Evolutionary conservation across 2,113 vertebrate genomes (phyloP).

Genomic region (Dascyllus trimaculatus): DNA sequence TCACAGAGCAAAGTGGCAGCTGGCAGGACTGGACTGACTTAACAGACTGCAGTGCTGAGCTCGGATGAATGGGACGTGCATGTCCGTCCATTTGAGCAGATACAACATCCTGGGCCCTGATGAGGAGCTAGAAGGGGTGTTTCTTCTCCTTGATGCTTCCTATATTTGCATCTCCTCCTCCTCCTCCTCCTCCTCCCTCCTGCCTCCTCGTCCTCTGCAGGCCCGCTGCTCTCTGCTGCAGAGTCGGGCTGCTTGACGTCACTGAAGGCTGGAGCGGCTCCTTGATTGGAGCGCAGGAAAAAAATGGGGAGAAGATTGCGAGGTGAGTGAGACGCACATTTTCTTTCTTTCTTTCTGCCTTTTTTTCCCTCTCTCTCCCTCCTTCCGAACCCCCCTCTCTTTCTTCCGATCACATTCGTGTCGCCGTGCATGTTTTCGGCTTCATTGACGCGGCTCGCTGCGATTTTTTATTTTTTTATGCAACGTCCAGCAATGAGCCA

Average conservation of each 20-base stretch:
- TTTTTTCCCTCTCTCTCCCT: not conserved
- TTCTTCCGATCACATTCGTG: slow-evolving; percentile 10
- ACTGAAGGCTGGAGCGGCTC: slow-evolving; percentile 79
- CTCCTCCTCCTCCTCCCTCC: slow-evolving; percentile 30
- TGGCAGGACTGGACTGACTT: not conserved
- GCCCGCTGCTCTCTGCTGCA: slow-evolving; percentile 82
- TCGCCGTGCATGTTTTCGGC: slow-evolving; percentile 13
- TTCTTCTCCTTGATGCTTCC: not conserved
- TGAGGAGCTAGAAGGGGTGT: slow-evolving; percentile 21
- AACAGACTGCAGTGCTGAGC: not conserved
- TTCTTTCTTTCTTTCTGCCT: slow-evolving; percentile 1
- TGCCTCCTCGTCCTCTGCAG: slow-evolving; percentile 75
- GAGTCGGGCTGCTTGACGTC: slow-evolving; percentile 85
- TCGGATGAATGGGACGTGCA: not conserved
- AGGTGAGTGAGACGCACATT: slow-evolving; percentile 82
- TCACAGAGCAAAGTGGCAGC: slow-evolving; percentile 3
- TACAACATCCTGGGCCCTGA: not conserved
- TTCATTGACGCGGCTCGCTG: slow-evolving; percentile 49
- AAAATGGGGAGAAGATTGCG: slow-evolving; percentile 81
- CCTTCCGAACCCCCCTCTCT: slow-evolving; percentile 17
- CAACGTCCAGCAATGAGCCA: slow-evolving; percentile 54
- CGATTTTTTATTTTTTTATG: slow-evolving; percentile 43
- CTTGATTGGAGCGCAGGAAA: slow-evolving; percentile 73
- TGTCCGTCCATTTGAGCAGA: not conserved
- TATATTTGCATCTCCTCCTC: slow-evolving; percentile 20